A percentile compares a stretch with the other conserved stretches of the same genome.
These are phyloP conservation scores for Falco peregrinus DNA, from an alignment of 2,797 vertebrate species.

Conservation along the genomic window DNA sequence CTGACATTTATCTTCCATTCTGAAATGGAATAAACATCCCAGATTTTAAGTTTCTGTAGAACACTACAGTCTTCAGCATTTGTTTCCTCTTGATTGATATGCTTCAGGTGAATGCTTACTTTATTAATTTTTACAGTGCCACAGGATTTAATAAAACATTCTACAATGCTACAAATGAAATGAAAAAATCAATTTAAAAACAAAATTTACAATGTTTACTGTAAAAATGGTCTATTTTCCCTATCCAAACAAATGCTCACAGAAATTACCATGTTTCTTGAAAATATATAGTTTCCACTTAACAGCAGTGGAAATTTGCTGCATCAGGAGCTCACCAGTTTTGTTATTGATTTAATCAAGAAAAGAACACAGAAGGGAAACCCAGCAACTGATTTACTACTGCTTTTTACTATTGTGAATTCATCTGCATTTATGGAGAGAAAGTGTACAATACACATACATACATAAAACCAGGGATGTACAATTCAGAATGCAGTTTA, in stretches of 20 bases:
- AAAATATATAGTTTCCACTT: neutral
- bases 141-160: neutral
- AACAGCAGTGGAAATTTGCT: neutral
- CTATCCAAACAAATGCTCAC: neutral
- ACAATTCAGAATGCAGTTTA: neutral
- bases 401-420: neutral
- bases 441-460: neutral
- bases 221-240: neutral
- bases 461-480: neutral
- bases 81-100: neutral
- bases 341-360: neutral
- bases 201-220: neutral
- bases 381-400: neutral
- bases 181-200: neutral
- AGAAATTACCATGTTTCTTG: neutral
- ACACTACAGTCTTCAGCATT: neutral
- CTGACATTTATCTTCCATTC: neutral
- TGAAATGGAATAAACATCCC: neutral
- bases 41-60: neutral
- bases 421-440: neutral
- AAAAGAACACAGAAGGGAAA: neutral
- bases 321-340: neutral
- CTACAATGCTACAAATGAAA: neutral
- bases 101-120: neutral
- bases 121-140: neutral